Evolutionary conservation across 1,140 invertebrate species (phyloP), one percentile per base, ranked within the genome.

Genomic region (Pygmarrhopalites habei): DNA sequence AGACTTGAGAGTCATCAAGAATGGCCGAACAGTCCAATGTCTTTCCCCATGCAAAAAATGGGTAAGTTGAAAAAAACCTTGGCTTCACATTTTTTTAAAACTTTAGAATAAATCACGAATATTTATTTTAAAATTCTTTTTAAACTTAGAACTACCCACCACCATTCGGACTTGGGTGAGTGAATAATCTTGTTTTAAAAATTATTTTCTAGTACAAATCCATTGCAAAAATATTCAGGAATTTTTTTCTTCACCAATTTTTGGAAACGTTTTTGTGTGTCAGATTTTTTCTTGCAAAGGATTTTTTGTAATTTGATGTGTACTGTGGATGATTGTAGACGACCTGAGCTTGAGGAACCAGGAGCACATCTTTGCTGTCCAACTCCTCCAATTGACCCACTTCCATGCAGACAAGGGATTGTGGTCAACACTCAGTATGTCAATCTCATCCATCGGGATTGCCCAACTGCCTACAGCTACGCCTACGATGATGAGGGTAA

Each of bases 11-110:
- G 65, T 67, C 0, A 35, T 58, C 30, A 67, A 66, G 30, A 64
- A 64, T 51, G 68, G 68, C 0, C 41, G 55, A 15, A 58, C 58
- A 2, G 68, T 67, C 1, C 17, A 19, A 1, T 69, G 68, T 32
- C 49, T 69, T 29, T 2, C 68, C 10, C 68, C 68, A 14, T 70
- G 68, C 59, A 70, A 69, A 25, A 69, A 64, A 44, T 69, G 65
- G 65, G n/a, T n/a, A n/a, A n/a, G n/a, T n/a, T n/a, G n/a, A n/a
- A n/a, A n/a, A n/a, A n/a, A n/a, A n/a, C n/a, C n/a, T n/a, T n/a
- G n/a, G n/a, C n/a, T n/a, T n/a, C n/a, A n/a, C n/a, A n/a, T n/a
- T n/a, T n/a, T n/a, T n/a, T n/a, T n/a, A n/a, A n/a, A n/a, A n/a
- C n/a, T n/a, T n/a, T n/a, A n/a, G n/a, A n/a, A n/a, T n/a, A n/a